Base-by-base conservation (phyloP, 2,797 vertebrate genomes). In the Falco berigora region DNA sequence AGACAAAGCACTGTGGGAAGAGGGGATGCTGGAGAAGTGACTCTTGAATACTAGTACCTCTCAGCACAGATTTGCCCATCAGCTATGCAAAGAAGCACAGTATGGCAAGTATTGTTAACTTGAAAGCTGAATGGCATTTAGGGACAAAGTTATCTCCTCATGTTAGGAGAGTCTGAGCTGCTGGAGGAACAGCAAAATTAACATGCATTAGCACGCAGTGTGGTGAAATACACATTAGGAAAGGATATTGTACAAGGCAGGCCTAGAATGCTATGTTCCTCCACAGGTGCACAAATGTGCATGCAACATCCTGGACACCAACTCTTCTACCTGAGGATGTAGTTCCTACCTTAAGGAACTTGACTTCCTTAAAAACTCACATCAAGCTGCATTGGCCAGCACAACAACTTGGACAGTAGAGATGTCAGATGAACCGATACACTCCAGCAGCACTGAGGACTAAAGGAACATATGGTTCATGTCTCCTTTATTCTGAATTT, bases 231-330 rank as follows among this genome's bases (percentile, higher is more conserved):
- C 11, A 44, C 30, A 5, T 19, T 58, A 23, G n/a, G 38, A 76
- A 72, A 59, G 16, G 9, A 28, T 55, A 63, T 68, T 68, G 40
- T 55, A 23, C 27, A 72, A 58, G 6, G 22, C 52, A 66, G 14
- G 5, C 58, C 42, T 79, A 25, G 12, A 81, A 75, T 6, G 11
- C 21, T 82, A 20, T 27, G 11, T 3, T 67, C 44, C 20, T 38
- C n/a, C 10, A 12, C 19, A 47, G 7, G 1, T 80, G 10, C 16
- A 79, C 6, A 2, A 18, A 38, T 24, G 21, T 2, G 1, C 4
- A 10, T 4, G 12, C 62, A 42, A 40, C 34, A 49, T 32, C 9
- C 38, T 82, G 46, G 38, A 52, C 7, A 75, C 4, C 4, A 58
- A 8, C 11, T 24, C 30, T 75, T 75, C 38, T 14, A 49, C 17